These are phyloP conservation scores for Kryptolebias ocellatus DNA, from an alignment of 2,797 vertebrate genomes.

Conservation along the genomic window DNA sequence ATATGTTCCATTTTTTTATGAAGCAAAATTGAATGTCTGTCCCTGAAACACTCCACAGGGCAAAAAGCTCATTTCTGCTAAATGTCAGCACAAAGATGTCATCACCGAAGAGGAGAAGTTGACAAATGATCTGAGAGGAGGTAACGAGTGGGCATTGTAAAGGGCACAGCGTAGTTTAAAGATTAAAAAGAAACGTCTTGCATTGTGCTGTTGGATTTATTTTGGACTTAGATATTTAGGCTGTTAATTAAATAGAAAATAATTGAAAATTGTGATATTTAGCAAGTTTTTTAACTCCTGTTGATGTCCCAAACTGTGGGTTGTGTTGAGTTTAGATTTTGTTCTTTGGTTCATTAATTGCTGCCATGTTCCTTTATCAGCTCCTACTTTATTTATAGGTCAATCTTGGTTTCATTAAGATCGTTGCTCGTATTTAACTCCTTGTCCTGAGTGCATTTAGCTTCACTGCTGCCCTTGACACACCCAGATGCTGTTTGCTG, in stretches of 20 bases:
- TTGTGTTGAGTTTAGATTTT: background rate
- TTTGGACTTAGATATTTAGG: background rate
- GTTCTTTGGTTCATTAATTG: background rate
- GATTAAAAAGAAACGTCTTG: background rate
- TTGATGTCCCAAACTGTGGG: background rate
- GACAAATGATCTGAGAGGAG: no score
- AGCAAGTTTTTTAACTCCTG: background rate
- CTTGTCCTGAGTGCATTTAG: background rate
- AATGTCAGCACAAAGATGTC: background rate
- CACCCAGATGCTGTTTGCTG: constrained; percentile 12
- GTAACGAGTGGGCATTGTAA: background rate
- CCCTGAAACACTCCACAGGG: background rate
- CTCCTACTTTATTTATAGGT: background rate
- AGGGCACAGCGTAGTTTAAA: background rate
- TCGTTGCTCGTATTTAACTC: background rate
- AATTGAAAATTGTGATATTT: constrained; percentile 6
- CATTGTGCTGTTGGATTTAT: no score
- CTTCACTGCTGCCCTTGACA: constrained; percentile 2
- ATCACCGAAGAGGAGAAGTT: no score
- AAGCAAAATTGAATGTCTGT: background rate
- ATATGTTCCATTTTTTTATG: background rate
- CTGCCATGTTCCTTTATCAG: background rate
- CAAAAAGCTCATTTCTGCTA: background rate
- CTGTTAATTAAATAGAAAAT: background rate
- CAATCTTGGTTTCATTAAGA: constrained; percentile 1